Evolutionary conservation across 2,113 vertebrate genomes (phyloP).

Genomic region (Amblyopsis rosae): DNA sequence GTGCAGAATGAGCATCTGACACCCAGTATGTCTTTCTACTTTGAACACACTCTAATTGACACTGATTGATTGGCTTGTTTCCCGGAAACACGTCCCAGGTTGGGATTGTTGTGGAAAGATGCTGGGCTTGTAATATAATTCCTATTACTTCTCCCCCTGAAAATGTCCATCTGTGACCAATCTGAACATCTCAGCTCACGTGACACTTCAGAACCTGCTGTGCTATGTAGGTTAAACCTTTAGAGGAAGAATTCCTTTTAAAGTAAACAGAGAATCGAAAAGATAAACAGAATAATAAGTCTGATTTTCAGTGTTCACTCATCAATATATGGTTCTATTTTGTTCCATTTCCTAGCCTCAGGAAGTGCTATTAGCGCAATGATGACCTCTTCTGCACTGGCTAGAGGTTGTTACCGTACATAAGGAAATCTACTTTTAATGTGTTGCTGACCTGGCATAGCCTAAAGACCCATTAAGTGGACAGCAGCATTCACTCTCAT

Average conservation of each 20-base stretch:
- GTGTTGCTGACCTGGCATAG: slow-evolving; percentile 53
- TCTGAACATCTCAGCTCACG: slow-evolving; percentile 11
- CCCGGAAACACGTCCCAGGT: slow-evolving; percentile 56
- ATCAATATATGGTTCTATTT: neutral
- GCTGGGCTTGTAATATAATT: slow-evolving; percentile 30
- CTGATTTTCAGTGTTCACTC: slow-evolving; percentile 23
- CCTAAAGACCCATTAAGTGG: slow-evolving; percentile 45
- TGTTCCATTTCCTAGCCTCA: slow-evolving; percentile 8
- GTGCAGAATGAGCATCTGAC: slow-evolving; percentile 55
- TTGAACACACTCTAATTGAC: slow-evolving; percentile 77
- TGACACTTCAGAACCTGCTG: slow-evolving; percentile 3
- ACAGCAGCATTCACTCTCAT: slow-evolving; percentile 17
- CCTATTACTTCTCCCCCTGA: slow-evolving; percentile 30
- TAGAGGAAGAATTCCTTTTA: neutral
- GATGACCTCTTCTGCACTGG: slow-evolving; percentile 33
- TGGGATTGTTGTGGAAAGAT: slow-evolving; percentile 27
- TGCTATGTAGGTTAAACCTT: neutral
- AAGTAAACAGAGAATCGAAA: no score
- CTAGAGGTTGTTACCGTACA: slow-evolving; percentile 40
- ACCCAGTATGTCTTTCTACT: slow-evolving; percentile 73
- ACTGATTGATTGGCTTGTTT: slow-evolving; percentile 77
- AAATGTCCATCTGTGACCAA: slow-evolving; percentile 30
- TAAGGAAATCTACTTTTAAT: slow-evolving; percentile 60
- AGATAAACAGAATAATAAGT: neutral
- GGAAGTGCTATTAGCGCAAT: slow-evolving; percentile 31